Percentiles rank a stretch among this genome's conserved stretches.
These are phyloP conservation scores for Lasioglossum leucozonium DNA, from an alignment of 2,888 invertebrate genomes.

Conservation along the genomic window DNA sequence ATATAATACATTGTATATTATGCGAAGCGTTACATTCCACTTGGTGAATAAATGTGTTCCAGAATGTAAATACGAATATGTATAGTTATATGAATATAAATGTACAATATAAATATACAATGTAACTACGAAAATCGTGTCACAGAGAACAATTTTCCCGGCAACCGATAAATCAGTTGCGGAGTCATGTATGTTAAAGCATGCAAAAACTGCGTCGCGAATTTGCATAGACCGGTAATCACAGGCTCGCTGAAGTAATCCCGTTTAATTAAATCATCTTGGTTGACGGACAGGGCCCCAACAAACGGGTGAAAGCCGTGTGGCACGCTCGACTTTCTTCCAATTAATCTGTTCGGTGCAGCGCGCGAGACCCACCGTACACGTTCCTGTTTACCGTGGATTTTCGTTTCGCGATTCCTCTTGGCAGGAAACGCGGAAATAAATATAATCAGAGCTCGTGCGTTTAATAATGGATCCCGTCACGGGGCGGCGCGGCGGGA, in stretches of 20 bases:
- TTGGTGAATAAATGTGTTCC: no score
- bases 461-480: constrained; percentile 50
- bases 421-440: constrained; percentile 55
- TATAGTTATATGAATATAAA: no score
- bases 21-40: no score
- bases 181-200: background rate
- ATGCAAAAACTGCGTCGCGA: background rate
- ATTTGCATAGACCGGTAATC: constrained; percentile 17
- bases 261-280: constrained; percentile 41
- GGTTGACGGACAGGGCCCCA: constrained; percentile 29
- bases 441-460: constrained; percentile 9
- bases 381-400: constrained; percentile 32
- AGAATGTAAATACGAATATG: no score
- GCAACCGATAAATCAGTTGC: background rate
- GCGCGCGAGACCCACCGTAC: background rate
- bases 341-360: constrained; percentile 46
- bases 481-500: background rate
- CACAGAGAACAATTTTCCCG: no score
- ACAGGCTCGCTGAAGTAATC: constrained; percentile 35
- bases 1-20: no score
- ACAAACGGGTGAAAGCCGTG: constrained; percentile 34
- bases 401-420: constrained; percentile 12
- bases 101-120: no score
- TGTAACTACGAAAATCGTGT: no score
- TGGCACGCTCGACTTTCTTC: constrained; percentile 46